Evolutionary conservation across 2,888 invertebrate genomes (phyloP).

Genomic region (Parnassius orleans): DNA sequence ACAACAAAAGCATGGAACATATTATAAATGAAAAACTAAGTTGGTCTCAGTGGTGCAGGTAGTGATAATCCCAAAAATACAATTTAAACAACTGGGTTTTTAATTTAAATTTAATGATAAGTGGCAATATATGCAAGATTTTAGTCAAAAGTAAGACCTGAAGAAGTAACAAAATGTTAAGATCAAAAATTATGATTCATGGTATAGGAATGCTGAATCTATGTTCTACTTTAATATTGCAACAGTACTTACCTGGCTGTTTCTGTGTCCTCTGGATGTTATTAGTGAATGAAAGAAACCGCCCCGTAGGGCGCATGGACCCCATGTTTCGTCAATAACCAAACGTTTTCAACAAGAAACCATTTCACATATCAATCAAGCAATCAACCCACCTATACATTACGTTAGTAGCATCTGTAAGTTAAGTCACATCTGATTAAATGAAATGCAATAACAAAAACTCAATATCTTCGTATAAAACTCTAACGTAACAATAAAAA

Average conservation of each 20-base stretch:
- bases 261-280: constrained; percentile 82
- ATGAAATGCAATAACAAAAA: constrained; percentile 61
- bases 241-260: constrained; percentile 68
- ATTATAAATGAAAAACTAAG: no score
- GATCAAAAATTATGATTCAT: constrained; percentile 47
- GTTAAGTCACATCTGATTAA: constrained; percentile 47
- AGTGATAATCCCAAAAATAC: no score
- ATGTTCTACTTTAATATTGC: constrained; percentile 25
- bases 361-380: constrained; percentile 45
- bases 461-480: constrained; percentile 38
- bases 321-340: constrained; percentile 67
- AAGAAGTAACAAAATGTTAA: no score
- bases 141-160: no score
- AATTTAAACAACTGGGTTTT: no score
- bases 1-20: no score
- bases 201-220: constrained; percentile 41
- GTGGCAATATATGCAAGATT: no score
- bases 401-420: constrained; percentile 57
- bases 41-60: no score
- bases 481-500: constrained; percentile 30
- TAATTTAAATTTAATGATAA: no score
- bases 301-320: constrained; percentile 82
- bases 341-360: constrained; percentile 46
- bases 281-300: constrained; percentile 81
- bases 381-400: constrained; percentile 37